Evolutionary conservation across 2,113 vertebrate genomes (phyloP).

Genomic region (Cygnus buccinator): DNA sequence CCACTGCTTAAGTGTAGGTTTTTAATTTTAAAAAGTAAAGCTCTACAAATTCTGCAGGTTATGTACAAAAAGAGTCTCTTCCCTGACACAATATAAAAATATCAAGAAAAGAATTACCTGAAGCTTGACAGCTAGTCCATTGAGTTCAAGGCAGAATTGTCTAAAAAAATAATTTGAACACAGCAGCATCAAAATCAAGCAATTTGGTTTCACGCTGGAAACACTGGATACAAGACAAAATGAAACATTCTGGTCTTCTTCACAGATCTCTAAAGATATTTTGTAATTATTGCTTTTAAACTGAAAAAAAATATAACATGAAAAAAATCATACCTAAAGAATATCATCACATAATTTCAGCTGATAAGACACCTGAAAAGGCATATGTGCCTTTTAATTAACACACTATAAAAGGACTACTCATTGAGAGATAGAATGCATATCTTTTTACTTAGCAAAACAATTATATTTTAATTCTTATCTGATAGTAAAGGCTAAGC

Average conservation of each 20-base stretch:
- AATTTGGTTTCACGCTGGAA: neutral
- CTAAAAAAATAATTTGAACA: conserved; percentile 76
- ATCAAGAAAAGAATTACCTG: conserved; percentile 83
- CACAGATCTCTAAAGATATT: neutral
- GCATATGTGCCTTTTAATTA: neutral
- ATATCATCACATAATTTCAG: neutral
- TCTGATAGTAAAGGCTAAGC: neutral
- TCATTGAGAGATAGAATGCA: neutral
- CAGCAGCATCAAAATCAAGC: conserved; percentile 35
- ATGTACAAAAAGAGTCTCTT: neutral
- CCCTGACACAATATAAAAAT: neutral
- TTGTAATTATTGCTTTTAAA: neutral
- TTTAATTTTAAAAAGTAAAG: neutral
- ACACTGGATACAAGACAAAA: neutral
- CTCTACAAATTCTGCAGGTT: neutral
- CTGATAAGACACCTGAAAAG: neutral
- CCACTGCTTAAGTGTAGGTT: neutral
- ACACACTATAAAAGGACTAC: neutral
- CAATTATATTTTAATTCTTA: neutral
- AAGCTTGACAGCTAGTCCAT: conserved; percentile 97
- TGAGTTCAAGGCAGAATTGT: conserved; percentile 98
- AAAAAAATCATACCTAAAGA: neutral
- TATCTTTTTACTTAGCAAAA: neutral
- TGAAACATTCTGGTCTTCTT: neutral
- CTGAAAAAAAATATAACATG: neutral